Base-by-base conservation (phyloP, 2,113 vertebrate genomes). In the Ancistrus triradiatus region DNA sequence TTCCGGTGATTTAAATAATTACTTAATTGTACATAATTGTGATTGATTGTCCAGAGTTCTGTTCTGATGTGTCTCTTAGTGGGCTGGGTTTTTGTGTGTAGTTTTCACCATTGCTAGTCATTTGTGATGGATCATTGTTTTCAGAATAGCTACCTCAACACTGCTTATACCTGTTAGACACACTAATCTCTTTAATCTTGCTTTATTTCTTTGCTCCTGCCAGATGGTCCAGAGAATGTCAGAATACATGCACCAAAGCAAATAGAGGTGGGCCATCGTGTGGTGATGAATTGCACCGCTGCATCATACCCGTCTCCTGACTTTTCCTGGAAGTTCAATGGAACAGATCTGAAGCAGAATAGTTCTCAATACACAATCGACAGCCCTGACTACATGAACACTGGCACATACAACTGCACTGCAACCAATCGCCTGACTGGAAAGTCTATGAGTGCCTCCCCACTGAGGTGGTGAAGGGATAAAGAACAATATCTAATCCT, bases 381-480 rank as follows among this genome's bases (percentile, higher is more conserved):
- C 0, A 27, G 13, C 0, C 74, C 79, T 0, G 0, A 0, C 0
- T 72, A 59, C 59, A 48, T 33, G 7, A n/a, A 80, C 63, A 65
- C 24, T 0, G 87, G 87, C 1, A 73, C 0, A 0, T 89, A 89
- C 72, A 81, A 50, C 0, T 89, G 87, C 1, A 49, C 59, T 61
- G 84, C 81, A 3, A 0, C 0, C 40, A 89, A 89, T 59, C 0
- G 3, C 1, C 2, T 83, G 18, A 89, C 86, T 0, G 69, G 78
- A 5, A 0, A 0, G 22, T 0, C 0, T 1, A 1, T 0, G 6
- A n/a, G n/a, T n/a, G 46, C 0, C 75, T 89, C 47, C 2, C 44
- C n/a, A n/a, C n/a, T n/a, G n/a, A n/a, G n/a, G n/a, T n/a, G 0
- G 81, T 88, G 68, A 83, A 63, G 74, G 84, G 87, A n/a, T 89